Evolutionary conservation across 2,113 vertebrate species (phyloP).

Genomic region (Gasterosteus aculeatus): DNA sequence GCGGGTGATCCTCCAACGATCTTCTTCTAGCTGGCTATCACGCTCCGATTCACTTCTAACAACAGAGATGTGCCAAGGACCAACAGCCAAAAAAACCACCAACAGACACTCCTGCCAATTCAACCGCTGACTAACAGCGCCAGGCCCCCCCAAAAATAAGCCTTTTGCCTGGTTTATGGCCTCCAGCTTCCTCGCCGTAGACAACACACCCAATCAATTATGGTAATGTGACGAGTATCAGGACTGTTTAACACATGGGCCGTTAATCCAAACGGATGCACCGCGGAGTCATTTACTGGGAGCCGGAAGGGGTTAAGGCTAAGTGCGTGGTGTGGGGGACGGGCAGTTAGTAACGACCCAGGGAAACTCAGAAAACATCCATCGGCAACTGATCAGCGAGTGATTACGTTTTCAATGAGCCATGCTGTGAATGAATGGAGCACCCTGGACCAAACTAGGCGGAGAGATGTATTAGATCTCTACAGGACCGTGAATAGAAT

Average conservation of each 20-base stretch:
- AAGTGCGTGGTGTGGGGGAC: slow-evolving; percentile 37
- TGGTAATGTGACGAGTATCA: slow-evolving; percentile 70
- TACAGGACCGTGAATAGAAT: slow-evolving; percentile 34
- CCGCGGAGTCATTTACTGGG: slow-evolving; percentile 48
- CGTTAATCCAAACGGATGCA: slow-evolving; percentile 47
- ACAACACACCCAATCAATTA: slow-evolving; percentile 73
- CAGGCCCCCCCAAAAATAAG: slow-evolving; percentile 19
- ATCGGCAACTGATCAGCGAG: slow-evolving; percentile 59
- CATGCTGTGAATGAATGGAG: slow-evolving; percentile 55
- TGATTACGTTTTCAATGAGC: slow-evolving; percentile 71
- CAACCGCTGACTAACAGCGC: slow-evolving; percentile 45
- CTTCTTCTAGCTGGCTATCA: slow-evolving; percentile 52
- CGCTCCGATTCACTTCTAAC: slow-evolving; percentile 72
- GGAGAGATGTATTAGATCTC: slow-evolving; percentile 40
- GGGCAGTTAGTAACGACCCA: slow-evolving; percentile 38
- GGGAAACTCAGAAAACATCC: slow-evolving; percentile 27
- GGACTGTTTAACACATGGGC: slow-evolving; percentile 58
- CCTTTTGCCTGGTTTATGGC: slow-evolving; percentile 50
- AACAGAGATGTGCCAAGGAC: slow-evolving; percentile 72
- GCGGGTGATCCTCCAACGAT: slow-evolving; percentile 24
- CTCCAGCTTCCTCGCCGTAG: slow-evolving; percentile 66
- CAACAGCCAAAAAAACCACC: slow-evolving; percentile 60
- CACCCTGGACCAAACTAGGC: slow-evolving; percentile 33
- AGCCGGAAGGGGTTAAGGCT: slow-evolving; percentile 59
- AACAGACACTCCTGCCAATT: slow-evolving; percentile 59